Percentiles rank a stretch among this genome's conserved stretches.
These are phyloP conservation scores for Telenomus remus DNA, from an alignment of 1,140 invertebrate species.

Conservation along the genomic window DNA sequence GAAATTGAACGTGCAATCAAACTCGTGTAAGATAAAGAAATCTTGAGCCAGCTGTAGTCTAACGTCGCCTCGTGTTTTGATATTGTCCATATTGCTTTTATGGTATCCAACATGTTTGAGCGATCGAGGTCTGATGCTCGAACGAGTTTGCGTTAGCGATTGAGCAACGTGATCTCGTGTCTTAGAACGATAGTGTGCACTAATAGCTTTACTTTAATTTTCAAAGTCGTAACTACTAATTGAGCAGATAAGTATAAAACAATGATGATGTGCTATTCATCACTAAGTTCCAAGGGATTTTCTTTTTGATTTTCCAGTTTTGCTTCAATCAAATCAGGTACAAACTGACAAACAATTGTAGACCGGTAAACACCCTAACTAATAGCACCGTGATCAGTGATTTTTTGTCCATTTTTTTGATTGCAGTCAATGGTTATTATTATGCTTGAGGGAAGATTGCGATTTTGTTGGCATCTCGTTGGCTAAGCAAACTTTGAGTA, in stretches of 20 bases:
- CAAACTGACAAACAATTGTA: slow-evolving; percentile 17
- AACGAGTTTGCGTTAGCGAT: slow-evolving; percentile 31
- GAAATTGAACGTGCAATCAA: slow-evolving; percentile 37
- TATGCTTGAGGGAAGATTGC: too few species aligned
- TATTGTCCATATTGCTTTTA: slow-evolving; percentile 70
- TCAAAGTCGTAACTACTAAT: slow-evolving; percentile 60
- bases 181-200: slow-evolving; percentile 50
- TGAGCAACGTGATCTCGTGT: slow-evolving; percentile 55
- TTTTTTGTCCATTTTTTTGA: too few species aligned
- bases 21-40: slow-evolving; percentile 43
- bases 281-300: slow-evolving; percentile 27
- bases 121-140: slow-evolving; percentile 39
- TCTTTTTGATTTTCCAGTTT: slow-evolving; percentile 24
- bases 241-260: slow-evolving; percentile 65
- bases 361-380: slow-evolving; percentile 21
- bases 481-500: too few species aligned
- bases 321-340: slow-evolving; percentile 34
- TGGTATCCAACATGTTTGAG: slow-evolving; percentile 65
- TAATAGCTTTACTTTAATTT: slow-evolving; percentile 36
- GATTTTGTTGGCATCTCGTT: too few species aligned
- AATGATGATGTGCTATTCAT: slow-evolving; percentile 45
- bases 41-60: slow-evolving; percentile 69
- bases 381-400: slow-evolving; percentile 26
- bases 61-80: slow-evolving; percentile 34
- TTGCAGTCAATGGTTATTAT: too few species aligned